Percentiles rank a stretch among this genome's conserved stretches.
These are phyloP conservation scores for Brenthis hecate DNA, from an alignment of 2,888 invertebrate species.

Conservation along the genomic window DNA sequence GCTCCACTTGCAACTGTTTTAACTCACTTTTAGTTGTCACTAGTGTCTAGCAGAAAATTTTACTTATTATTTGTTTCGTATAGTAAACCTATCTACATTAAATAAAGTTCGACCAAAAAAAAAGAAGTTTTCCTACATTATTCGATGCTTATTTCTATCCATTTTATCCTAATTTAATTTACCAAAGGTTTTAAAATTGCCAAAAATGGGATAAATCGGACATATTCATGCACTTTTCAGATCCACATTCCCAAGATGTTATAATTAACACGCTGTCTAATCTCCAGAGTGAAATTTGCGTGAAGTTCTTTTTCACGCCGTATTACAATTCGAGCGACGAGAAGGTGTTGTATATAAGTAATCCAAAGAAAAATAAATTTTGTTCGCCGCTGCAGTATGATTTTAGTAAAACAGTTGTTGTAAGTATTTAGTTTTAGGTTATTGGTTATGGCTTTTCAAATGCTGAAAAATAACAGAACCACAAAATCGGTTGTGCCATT, in stretches of 20 bases:
- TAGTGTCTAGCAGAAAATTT: no score
- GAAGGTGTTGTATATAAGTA: slow-evolving; percentile 59
- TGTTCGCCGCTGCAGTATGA: slow-evolving; percentile 54
- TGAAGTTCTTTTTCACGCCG: slow-evolving; percentile 65
- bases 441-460: no score
- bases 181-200: neutral
- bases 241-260: slow-evolving; percentile 64
- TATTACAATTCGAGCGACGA: slow-evolving; percentile 42
- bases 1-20: no score
- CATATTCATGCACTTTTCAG: slow-evolving; percentile 43
- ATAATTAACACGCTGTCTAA: slow-evolving; percentile 52
- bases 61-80: no score
- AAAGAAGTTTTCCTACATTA: no score
- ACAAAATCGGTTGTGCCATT: no score
- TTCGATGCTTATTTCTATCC: no score
- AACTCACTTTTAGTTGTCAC: no score
- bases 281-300: slow-evolving; percentile 60
- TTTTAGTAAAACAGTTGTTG: slow-evolving; percentile 54
- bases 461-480: no score
- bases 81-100: no score
- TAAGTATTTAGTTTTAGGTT: slow-evolving; percentile 44
- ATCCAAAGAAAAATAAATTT: slow-evolving; percentile 57
- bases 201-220: no score
- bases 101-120: no score
- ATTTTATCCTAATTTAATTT: neutral